Base-by-base conservation (phyloP, 2,888 invertebrate species). In the Tetropium fuscum region DNA sequence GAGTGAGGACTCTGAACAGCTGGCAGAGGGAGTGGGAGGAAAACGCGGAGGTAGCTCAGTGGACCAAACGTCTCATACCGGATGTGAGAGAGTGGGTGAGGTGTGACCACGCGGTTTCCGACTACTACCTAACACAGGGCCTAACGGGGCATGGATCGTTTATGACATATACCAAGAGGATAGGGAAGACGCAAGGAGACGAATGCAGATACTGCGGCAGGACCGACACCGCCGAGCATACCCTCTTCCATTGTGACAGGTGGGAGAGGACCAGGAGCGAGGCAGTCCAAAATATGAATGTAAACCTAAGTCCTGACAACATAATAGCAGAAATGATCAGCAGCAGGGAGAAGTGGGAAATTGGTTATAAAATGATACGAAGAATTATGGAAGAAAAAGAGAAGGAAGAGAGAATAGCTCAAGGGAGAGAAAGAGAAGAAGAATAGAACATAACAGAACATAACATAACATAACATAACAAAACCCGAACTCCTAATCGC, bases 121-220 rank as follows among this genome's bases (percentile, higher is more conserved):
- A 36, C 8, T 67, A 62, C 22, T 32, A 54, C 44, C 5, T 65
- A 6, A 63, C 61, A 10, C 66, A 70, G 27, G 32, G 56, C 5
- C 45, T 66, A 7, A 62, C 61, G 2, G 66, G 59, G 2, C 67
- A 69, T 45, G 66, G 68, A 1, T 57, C 59, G 36, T 64, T 66
- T 30, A 36, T 32, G 5, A 15, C 60, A 4, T n/a, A 56, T n/a
- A 47, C 47, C n/a, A 67, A 67, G 1, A 58, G 62, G 1, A 63
- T 58, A 34, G 48, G 2, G 3, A 34, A 16, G 8, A 27, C 18
- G 3, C 8, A 2, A 6, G 3, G n/a, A 5, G 55, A 30, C 11
- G 19, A 2, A 2, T 65, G 66, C 47, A 8, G 0, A n/a, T 53
- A 44, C 27, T 67, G 64, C 32, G 34, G 11, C 3, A 38, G 30